A percentile compares a stretch with the other conserved stretches of the same genome.
phyloP scores from a whole-genome alignment of 2,113 vertebrate genomes.

The Carollia perspicillata region DNA sequence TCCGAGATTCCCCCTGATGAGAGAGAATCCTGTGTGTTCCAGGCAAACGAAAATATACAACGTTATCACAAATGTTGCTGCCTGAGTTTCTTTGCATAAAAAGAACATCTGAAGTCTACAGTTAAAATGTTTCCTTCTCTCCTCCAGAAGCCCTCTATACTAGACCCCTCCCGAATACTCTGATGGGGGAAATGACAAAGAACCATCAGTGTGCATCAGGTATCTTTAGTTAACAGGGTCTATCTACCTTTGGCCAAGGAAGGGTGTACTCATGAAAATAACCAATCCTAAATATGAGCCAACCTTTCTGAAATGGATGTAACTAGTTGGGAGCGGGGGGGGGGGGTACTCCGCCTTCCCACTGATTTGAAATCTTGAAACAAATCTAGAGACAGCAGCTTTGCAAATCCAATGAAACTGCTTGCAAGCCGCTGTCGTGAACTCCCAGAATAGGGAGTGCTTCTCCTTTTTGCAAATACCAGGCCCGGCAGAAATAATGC shows the following conservation, averaged over 20 bases:
- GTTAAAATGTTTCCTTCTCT: conserved; percentile 6
- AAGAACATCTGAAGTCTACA: not conserved
- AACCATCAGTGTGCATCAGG: not conserved
- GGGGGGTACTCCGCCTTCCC: not conserved
- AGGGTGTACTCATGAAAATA: not conserved
- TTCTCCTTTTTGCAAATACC: not conserved
- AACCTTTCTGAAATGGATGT: not conserved
- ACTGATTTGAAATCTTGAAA: not conserved
- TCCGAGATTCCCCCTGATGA: not conserved
- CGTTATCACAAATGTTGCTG: not conserved
- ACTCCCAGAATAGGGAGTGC: not conserved
- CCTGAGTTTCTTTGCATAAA: not conserved
- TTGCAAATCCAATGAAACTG: not conserved
- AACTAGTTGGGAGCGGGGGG: too few species aligned
- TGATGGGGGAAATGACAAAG: not conserved
- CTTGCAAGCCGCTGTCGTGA: not conserved
- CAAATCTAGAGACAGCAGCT: not conserved
- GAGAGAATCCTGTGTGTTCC: not conserved
- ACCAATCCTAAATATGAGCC: not conserved
- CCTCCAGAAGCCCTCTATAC: not conserved
- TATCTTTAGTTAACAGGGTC: not conserved
- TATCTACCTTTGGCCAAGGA: not conserved
- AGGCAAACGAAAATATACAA: not conserved
- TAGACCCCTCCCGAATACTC: not conserved
- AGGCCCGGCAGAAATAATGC: too few species aligned